Base-by-base conservation (phyloP, 2,888 invertebrate genomes). In the Drosophila lacicola region DNA sequence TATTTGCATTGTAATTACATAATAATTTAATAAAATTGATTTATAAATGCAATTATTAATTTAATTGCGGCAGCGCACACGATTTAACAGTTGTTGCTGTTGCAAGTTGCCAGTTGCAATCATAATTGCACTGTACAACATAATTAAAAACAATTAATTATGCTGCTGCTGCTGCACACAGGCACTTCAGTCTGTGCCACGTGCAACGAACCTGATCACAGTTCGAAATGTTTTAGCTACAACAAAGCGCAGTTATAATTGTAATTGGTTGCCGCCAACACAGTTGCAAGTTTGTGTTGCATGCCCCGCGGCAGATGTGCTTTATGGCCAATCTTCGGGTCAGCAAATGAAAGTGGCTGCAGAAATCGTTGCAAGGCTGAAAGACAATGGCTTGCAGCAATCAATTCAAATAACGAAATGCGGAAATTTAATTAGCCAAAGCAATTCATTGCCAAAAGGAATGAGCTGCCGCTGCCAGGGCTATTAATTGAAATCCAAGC, bases 21-120 rank as follows among this genome's bases (percentile, higher is more conserved):
- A 74, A 73, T 80, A 80, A 80, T 88, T 80, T 74, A 62, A 85
- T 85, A 73, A 77, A 85, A 85, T 77, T 73, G 82, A 80, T 88
- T 80, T 77, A 79, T 71, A 75, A 75, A 82, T 78, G 83, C 81
- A 80, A 85, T 88, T 85, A 85, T 70, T 66, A 63, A 67, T 70
- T 68, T 71, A 72, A 81, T 65, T 78, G 75, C 53, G 39, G 41
- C 21, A 37, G 56, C 50, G 56, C 46, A 14, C 13, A 25, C 47
- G 42, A 64, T 73, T 58, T 53, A 72, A 19, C 45, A 66, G 56
- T 42, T 21, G 57, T 8, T 36, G 25, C 8, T 14, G 44, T 4
- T 62, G 53, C 34, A 25, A 25, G 25, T 8, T 62, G 49, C 14
- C 37, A 29, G 42, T 49, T 65, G 53, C 17, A 49, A 60, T 78